Conservation (phyloP, 2,888 invertebrate genomes). For the Athrips mouffetella region DNA sequence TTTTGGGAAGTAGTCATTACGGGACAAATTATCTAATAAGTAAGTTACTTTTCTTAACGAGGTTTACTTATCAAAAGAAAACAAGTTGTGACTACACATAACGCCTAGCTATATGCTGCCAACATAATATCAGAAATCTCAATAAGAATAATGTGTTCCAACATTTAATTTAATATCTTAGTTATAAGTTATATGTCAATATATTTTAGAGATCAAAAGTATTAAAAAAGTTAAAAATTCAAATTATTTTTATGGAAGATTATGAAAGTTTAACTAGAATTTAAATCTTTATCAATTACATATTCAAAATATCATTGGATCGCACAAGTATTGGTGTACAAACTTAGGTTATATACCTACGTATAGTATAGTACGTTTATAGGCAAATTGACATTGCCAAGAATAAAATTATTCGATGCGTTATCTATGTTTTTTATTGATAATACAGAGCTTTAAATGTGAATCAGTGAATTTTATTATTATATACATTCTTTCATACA, state of each 20-base stretch:
- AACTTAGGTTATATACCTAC: background rate
- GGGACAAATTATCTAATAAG: too few relatives aligned
- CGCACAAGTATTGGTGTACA: constrained; percentile 9
- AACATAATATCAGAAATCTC: constrained; percentile 5
- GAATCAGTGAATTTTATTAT: constrained; percentile 1
- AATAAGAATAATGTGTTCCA: constrained; percentile 10
- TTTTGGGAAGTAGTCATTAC: too few relatives aligned
- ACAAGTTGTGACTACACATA: too few relatives aligned
- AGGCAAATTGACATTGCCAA: constrained; percentile 35
- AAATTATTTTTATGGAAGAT: constrained; percentile 6
- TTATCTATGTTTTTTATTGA: constrained; percentile 50
- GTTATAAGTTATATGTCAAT: background rate
- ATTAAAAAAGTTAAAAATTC: background rate
- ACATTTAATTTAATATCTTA: background rate
- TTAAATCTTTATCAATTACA: background rate
- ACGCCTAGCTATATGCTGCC: constrained; percentile 7
- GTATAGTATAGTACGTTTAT: background rate
- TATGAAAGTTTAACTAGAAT: background rate
- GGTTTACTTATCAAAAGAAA: too few relatives aligned
- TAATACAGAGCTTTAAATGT: constrained; percentile 55
- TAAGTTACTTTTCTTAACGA: too few relatives aligned
- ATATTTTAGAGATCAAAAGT: constrained; percentile 9
- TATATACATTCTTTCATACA: too few relatives aligned
- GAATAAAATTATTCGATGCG: constrained; percentile 30
- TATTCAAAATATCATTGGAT: too few relatives aligned